Percentiles rank a stretch among this genome's conserved stretches.
phyloP scores from a whole-genome alignment of 1,140 invertebrate species.

The Hypothenemus hampei region DNA sequence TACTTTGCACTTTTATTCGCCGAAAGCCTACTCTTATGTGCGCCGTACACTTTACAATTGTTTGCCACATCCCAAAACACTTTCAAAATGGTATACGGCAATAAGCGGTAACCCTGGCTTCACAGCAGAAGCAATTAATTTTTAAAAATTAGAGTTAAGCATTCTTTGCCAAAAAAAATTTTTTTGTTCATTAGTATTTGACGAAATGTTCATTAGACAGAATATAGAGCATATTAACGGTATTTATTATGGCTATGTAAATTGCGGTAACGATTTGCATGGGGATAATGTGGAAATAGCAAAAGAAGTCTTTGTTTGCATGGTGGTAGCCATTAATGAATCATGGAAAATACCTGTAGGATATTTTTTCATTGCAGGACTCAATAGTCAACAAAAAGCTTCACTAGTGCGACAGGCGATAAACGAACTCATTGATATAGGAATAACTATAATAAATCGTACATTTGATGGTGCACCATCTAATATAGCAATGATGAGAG shows the following conservation, averaged over 20 bases:
- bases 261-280: slow-evolving; percentile 8
- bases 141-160: slow-evolving; percentile 8
- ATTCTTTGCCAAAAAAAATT: neutral
- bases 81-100: slow-evolving; percentile 39
- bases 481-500: neutral
- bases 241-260: slow-evolving; percentile 16
- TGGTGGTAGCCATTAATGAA: slow-evolving; percentile 8
- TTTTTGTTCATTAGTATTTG: slow-evolving; percentile 13
- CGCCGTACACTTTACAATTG: slow-evolving; percentile 37
- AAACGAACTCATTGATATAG: neutral
- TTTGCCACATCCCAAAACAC: slow-evolving; percentile 38
- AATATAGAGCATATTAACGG: slow-evolving; percentile 9
- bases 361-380: slow-evolving; percentile 15
- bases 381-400: slow-evolving; percentile 11
- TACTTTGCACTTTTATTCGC: slow-evolving; percentile 41
- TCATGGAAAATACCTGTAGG: slow-evolving; percentile 8
- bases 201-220: slow-evolving; percentile 21
- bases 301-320: slow-evolving; percentile 10
- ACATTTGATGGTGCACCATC: slow-evolving; percentile 6
- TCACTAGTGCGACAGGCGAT: neutral
- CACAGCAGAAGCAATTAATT: slow-evolving; percentile 17
- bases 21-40: slow-evolving; percentile 41
- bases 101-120: slow-evolving; percentile 31
- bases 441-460: slow-evolving; percentile 1
- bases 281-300: slow-evolving; percentile 3